Conservation (phyloP, 2,888 invertebrate species). For the Scelioninae gen. 1 region DNA sequence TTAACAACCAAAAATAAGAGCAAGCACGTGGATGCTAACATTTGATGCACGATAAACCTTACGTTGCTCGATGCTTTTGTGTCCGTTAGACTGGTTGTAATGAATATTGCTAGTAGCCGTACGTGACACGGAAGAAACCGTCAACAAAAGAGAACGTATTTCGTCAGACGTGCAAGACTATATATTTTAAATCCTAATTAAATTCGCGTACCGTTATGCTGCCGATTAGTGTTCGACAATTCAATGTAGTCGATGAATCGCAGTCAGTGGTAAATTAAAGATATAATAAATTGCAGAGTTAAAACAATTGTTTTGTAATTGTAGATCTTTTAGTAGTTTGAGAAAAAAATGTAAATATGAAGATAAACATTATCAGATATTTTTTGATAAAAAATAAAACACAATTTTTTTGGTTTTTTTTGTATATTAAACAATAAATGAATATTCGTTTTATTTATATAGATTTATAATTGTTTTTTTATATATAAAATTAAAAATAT, state of each 20-base stretch:
- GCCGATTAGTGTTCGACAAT: slow-evolving; percentile 14
- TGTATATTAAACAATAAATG: too few species aligned
- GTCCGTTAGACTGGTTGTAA: slow-evolving; percentile 48
- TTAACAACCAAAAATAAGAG: slow-evolving; percentile 35
- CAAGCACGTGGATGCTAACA: slow-evolving; percentile 22
- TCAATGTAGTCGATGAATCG: neutral
- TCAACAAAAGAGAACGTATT: slow-evolving; percentile 58
- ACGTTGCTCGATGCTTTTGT: slow-evolving; percentile 28
- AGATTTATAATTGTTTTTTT: too few species aligned
- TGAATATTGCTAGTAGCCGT: slow-evolving; percentile 56
- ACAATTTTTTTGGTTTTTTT: too few species aligned
- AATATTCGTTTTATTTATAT: too few species aligned
- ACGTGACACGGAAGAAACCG: slow-evolving; percentile 59
- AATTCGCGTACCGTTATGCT: slow-evolving; percentile 53
- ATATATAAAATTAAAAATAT: too few species aligned
- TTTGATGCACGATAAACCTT: slow-evolving; percentile 39
- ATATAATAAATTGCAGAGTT: neutral
- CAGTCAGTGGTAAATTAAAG: slow-evolving; percentile 3
- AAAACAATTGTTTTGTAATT: neutral
- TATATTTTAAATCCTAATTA: slow-evolving; percentile 48
- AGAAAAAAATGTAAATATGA: too few species aligned
- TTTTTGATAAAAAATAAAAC: too few species aligned
- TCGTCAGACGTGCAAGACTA: slow-evolving; percentile 51
- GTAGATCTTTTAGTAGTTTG: too few species aligned
- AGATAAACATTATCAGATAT: too few species aligned